phyloP scores from a whole-genome alignment of 2,113 vertebrate genomes.

The Brachionichthys hirsutus region DNA sequence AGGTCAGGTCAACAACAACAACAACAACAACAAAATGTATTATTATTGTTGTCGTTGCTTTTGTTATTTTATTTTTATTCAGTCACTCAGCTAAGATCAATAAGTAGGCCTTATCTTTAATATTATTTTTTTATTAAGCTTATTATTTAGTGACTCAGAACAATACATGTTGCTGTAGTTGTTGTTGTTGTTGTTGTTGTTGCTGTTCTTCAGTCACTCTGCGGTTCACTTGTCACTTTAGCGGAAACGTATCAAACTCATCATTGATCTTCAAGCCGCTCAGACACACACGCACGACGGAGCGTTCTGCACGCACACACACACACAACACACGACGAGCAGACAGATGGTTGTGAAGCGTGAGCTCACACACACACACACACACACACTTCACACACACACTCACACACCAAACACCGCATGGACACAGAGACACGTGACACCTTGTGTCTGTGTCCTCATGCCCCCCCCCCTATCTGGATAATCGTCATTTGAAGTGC shows the following conservation, averaged over 20 bases:
- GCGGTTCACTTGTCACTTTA: too few relatives aligned
- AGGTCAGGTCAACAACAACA: too few relatives aligned
- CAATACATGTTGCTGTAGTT: too few relatives aligned
- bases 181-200: too few relatives aligned
- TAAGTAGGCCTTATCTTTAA: too few relatives aligned
- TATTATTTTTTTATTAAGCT: too few relatives aligned
- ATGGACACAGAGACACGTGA: conserved; percentile 24
- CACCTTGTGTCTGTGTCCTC: conserved; percentile 26
- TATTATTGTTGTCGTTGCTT: too few relatives aligned
- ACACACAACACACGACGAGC: conserved; percentile 1
- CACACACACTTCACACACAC: conserved; percentile 2
- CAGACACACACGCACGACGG: conserved; percentile 43
- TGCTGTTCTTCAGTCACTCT: too few relatives aligned
- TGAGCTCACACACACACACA: conserved; percentile 5
- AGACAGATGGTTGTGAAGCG: conserved; percentile 30
- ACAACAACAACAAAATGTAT: too few relatives aligned
- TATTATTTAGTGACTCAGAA: too few relatives aligned
- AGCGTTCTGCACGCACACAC: conserved; percentile 21
- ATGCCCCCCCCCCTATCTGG: conserved; percentile 13
- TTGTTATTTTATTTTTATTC: too few relatives aligned
- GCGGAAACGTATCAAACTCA: background rate
- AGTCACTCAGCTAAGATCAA: too few relatives aligned
- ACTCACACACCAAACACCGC: conserved; percentile 32
- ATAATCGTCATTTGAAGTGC: conserved; percentile 4
- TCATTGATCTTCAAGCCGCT: background rate